Evolutionary conservation across 2,888 invertebrate species (phyloP), one percentile per base, ranked within the genome.

Genomic region (Carterocephalus palaemon): DNA sequence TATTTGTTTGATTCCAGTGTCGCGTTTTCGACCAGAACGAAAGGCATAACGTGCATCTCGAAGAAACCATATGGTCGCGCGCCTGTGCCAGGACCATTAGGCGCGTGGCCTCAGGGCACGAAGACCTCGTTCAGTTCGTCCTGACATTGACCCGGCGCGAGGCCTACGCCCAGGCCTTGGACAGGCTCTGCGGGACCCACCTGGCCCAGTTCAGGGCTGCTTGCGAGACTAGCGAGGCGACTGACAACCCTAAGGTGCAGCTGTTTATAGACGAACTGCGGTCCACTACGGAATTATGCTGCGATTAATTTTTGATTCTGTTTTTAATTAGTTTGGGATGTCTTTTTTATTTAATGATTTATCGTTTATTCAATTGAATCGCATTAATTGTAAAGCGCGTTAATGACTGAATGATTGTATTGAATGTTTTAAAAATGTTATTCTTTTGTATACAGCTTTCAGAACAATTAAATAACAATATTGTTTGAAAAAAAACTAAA

Each of bases 21-120:
- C 77, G 90, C 58, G 88, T 91, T 0, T 92, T 92, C 67, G 91
- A 92, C 53, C 88, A 89, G 59, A 90, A 90, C 48, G 91, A 91
- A 59, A 75, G 85, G 48, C 90, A 91, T 72, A 92, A 91, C 62
- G 78, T 85, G 26, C 89, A 82, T 58, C 71, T 88, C 28, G 92
- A 92, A 71, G 89, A 88, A 46, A 67, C 81, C 0, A 53, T 78
- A 3, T 75, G 84, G 74, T 72, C 75, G 0, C 56, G 53, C 36
- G 62, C 65, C 0, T 83, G 81, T 51, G 76, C 72, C 0, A 58
- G 65, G 4, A 50, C 46, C 13, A 56, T 77, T 6, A 38, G 56
- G 5, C 9, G 52, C 1, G 9, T 56, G 1, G 43, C 38, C 37
- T 28, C 32, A 2, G 22, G 22, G 2, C 15, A 40, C 0, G 29